Base-by-base conservation (phyloP, 53 echinoderm and acorn worm species). In the Patiria pectinifera region DNA sequence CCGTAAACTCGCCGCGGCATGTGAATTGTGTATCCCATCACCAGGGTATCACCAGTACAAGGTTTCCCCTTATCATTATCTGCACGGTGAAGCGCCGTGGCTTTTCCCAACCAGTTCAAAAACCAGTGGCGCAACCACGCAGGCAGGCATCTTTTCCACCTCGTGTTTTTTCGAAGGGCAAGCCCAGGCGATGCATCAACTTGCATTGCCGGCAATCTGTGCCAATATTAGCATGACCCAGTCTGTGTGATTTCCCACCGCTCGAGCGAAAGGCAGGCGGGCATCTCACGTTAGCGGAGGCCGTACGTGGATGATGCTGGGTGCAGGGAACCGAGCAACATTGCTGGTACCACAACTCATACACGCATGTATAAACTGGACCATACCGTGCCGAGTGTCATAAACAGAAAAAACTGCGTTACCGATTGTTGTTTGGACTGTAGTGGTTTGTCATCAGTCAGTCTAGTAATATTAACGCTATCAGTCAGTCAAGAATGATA, bases 171-270 rank as follows among this genome's bases (percentile, higher is more conserved):
- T 35, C 35, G 53, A 78, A 87, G 87, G 77, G 78, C 87, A 87
- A 59, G 76, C 53, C 87, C 46, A 72, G 61, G 77, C 84, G 25
- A 84, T 44, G 45, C 78, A 87, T 87, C 87, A 77, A 62, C 78
- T 5, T 72, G 69, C 60, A 76, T 59, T 59, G 76, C 23, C 21
- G 87, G 43, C 26, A 58, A 82, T 82, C 87, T 46, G 58, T 78
- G 59, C 87, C 78, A 61, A 78, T 87, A 87, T 78, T 87, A 72
- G 77, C 87, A 87, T 78, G 61, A 87, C 87, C 87, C 59, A 87
- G 58, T 87, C 77, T 87, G 80, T 46, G 80, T 35, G 26, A 26
- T 66, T 66, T 66, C 19, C 19, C 19, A 66, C 19, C 19, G 14
- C 19, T 74, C 25, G n/a, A 74, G 15, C 22, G 74, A 9, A 23